phyloP scores from a whole-genome alignment of 2,113 vertebrate species.

The Himantopus leucocephalus region DNA sequence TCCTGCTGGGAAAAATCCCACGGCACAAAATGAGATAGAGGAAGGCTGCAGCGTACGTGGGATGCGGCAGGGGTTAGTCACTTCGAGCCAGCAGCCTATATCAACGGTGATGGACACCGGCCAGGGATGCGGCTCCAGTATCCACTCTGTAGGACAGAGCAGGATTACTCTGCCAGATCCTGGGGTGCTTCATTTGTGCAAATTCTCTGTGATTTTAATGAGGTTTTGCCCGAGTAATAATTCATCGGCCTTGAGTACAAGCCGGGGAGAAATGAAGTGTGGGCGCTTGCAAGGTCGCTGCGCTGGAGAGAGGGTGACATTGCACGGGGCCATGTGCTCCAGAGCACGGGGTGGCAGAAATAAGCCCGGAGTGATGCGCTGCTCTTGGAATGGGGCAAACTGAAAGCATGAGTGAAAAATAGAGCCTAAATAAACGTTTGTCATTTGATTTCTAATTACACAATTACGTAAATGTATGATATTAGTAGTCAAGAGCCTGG shows the following conservation, averaged over 20 bases:
- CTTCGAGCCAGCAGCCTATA: background rate
- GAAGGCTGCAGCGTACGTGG: rapidly evolving
- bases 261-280: background rate
- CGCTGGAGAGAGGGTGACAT: background rate
- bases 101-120: rapidly evolving
- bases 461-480: slow-evolving; percentile 70
- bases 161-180: background rate
- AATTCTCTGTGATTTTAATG: background rate
- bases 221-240: background rate
- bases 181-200: background rate
- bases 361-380: background rate
- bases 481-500: slow-evolving; percentile 75
- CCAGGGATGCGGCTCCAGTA: background rate
- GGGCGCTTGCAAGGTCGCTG: background rate
- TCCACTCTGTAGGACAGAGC: background rate
- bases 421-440: slow-evolving; percentile 51
- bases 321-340: rapidly evolving
- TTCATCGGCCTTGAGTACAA: background rate
- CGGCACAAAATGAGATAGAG: rapidly evolving
- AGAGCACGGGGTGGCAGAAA: background rate
- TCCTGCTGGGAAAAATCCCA: background rate
- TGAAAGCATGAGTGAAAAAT: background rate
- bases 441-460: slow-evolving; percentile 71
- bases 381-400: background rate
- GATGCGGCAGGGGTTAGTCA: rapidly evolving